These are phyloP conservation scores for Cepaea nemoralis DNA, from an alignment of 1,140 invertebrate genomes.

Conservation along the genomic window DNA sequence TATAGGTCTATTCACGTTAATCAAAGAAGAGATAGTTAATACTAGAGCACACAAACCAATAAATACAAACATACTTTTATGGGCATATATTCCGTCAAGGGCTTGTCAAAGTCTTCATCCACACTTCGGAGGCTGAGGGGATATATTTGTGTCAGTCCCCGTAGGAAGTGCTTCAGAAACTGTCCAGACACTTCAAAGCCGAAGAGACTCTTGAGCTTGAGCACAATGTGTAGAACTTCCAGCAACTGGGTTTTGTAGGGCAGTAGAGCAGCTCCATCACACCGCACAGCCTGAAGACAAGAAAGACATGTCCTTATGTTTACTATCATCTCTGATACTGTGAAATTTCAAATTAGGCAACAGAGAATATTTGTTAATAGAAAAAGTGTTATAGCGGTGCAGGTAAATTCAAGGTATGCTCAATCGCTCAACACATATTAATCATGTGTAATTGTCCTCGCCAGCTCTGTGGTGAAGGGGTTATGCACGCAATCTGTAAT, in stretches of 20 bases:
- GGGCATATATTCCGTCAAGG: conserved; percentile 81
- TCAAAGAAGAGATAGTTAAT: no score
- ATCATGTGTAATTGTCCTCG: no score
- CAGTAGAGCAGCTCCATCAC: conserved; percentile 77
- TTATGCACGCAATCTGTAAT: no score
- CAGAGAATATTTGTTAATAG: no score
- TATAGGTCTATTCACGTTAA: no score
- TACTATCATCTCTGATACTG: no score
- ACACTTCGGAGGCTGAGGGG: conserved; percentile 79
- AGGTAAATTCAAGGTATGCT: no score
- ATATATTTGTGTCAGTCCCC: conserved; percentile 76
- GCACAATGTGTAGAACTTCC: conserved; percentile 77
- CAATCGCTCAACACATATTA: no score
- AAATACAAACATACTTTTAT: conserved; percentile 77
- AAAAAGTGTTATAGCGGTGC: no score
- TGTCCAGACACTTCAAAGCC: conserved; percentile 76
- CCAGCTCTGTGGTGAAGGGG: no score
- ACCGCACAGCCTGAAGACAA: conserved; percentile 74
- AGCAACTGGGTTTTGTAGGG: conserved; percentile 77
- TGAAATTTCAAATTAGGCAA: no score
- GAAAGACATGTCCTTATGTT: background rate
- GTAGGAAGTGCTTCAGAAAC: conserved; percentile 75
- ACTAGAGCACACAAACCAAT: no score
- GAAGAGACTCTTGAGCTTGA: conserved; percentile 78
- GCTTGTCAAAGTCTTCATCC: conserved; percentile 77